Base-by-base conservation (phyloP, 2,113 vertebrate genomes). In the Pelusios castaneus region DNA sequence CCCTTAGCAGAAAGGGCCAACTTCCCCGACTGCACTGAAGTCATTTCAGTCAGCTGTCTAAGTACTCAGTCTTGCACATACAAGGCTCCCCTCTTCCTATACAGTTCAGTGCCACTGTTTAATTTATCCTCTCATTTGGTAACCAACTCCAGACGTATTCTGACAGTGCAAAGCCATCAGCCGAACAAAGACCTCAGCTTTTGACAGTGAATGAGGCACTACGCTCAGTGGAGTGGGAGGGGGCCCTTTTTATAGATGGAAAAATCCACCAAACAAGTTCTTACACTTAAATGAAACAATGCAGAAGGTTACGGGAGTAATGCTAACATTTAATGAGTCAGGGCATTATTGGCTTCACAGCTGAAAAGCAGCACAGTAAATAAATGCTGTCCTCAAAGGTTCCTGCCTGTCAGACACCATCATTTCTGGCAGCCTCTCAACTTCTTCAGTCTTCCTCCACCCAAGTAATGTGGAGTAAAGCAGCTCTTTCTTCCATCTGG, bases 231-330 rank as follows among this genome's bases (percentile, higher is more conserved):
- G 24, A 29, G 21, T 47, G 29, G 45, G 19, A 21, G 11, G 29
- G 60, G 88, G 63, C 38, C 87, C 95, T 91, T 47, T 41, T 47
- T 25, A 82, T 63, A n/a, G 90, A 92, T 90, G 90, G 96, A 56
- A 78, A 91, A 95, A 97, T 93, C 96, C 97, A 97, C 97, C 96
- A 56, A 96, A 95, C 81, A 89, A 89, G 89, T 90, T 89, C 95
- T 96, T 96, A 95, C 94, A 97, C 91, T 96, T 96, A 89, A 94
- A 97, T 97, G 96, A 97, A 97, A 92, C 96, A 94, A 91, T 92
- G 94, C 93, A 89, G 12, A 94, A 93, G 92, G 96, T 97, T 91
- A 80, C 41, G 4, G 92, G 76, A 49, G 84, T 95, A 91, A 89
- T 56, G 82, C 84, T 96, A 49, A 92, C 88, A 49, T 90, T 91